Percentiles rank a stretch among this genome's conserved stretches.
Conservation (phyloP, 1,140 invertebrate species). For the Bombus sylvicola region DNA sequence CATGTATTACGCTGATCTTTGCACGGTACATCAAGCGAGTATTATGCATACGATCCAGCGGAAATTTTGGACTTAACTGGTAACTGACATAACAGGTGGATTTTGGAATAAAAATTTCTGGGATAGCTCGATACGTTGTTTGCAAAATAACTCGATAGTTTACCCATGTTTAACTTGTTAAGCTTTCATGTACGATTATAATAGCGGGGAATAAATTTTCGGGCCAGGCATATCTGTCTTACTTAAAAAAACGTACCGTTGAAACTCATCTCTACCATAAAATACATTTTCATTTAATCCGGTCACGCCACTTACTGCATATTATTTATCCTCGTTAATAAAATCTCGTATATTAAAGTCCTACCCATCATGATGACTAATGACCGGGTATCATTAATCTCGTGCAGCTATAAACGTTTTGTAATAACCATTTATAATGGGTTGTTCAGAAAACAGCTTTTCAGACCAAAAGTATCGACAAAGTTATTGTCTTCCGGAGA, state of each 20-base stretch:
- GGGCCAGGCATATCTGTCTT: too few species aligned
- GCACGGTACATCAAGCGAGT: too few species aligned
- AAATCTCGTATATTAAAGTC: not conserved
- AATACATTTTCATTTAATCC: not conserved
- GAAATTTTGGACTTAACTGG: too few species aligned
- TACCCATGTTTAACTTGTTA: too few species aligned
- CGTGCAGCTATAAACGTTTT: not conserved
- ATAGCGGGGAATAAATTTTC: too few species aligned
- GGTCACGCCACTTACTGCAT: not conserved
- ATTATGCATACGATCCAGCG: too few species aligned
- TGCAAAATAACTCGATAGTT: too few species aligned
- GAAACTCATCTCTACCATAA: not conserved
- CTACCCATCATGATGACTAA: not conserved
- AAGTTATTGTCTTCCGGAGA: not conserved
- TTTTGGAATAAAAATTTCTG: too few species aligned
- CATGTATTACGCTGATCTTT: too few species aligned
- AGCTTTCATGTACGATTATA: too few species aligned
- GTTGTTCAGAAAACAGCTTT: not conserved
- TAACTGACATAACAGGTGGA: too few species aligned
- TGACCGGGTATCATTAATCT: not conserved
- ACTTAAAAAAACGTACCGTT: not conserved
- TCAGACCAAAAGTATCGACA: not conserved
- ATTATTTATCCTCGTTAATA: not conserved
- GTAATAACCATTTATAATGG: not conserved
- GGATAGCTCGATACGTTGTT: too few species aligned